Evolutionary conservation across 1,140 invertebrate species (phyloP), one percentile per base, ranked within the genome.

Genomic region (Tetranychus urticae): DNA sequence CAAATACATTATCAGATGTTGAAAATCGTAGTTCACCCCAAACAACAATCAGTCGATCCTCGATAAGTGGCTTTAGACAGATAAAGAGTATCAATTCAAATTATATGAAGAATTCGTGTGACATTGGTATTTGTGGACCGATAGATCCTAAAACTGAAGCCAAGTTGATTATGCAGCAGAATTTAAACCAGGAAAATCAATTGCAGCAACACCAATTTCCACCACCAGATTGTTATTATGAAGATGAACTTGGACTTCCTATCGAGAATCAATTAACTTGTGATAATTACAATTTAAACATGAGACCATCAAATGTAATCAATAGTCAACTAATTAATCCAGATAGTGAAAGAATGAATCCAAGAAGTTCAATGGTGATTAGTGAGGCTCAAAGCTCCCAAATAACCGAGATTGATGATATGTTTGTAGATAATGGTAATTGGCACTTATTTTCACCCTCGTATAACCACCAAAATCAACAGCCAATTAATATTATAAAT

Each of bases 1-100:
- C 66, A 2, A 66, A 66, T 37, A 64, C 64, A 23, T 48, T 62
- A 1, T 12, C 60, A 1, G 65, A 66, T 52, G 60, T 61, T 4
- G 65, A 66, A 50, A 56, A 61, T 56, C 50, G 31, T 42, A 6
- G 5, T 6, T 42, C 39, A 42, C 39, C 39, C 5, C 39, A 42
- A 10, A 42, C 39, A 42, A 42, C 39, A 42, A 42, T 42, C 10
- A 42, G 39, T 42, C 39, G 39, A 42, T 42, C 39, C 5, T 42
- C 39, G 10, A 42, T 42, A 5, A 42, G 39, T 42, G 39, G 39
- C 5, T 42, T 42, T 10, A 5, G 39, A 42, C 39, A 42, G 10
- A 42, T 42, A 0, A 42, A 42, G 10, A 23, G 23, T 23, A n/a
- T n/a, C n/a, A 42, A 42, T 10, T 42, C 39, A 42, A 4, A 42